Percentiles rank a stretch among this genome's conserved stretches.
phyloP scores from a whole-genome alignment of 2,113 vertebrate genomes.

The Sturnus vulgaris region DNA sequence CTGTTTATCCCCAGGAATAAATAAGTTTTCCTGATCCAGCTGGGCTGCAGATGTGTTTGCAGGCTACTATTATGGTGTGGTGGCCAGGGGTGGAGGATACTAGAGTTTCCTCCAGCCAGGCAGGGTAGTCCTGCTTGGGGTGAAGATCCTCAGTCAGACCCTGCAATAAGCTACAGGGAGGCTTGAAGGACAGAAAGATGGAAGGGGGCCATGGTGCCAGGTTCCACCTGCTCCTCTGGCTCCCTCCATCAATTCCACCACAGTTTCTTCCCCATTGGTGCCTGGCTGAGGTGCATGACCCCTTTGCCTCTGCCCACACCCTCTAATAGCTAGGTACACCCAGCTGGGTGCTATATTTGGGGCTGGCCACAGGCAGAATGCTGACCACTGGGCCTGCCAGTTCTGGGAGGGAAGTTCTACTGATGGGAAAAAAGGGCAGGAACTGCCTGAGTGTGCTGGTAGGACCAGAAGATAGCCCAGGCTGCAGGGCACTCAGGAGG shows the following conservation, averaged over 20 bases:
- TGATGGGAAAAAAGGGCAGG: not conserved
- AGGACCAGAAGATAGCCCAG: not conserved
- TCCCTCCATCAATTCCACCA: not conserved
- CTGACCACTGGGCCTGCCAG: not conserved
- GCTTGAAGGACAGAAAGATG: not conserved
- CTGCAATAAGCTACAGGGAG: accelerated
- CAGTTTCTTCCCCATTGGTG: accelerated
- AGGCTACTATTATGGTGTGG: not conserved
- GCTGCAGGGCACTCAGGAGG: accelerated
- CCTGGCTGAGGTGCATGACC: not conserved
- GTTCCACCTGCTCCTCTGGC: not conserved
- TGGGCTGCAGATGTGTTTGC: conserved; percentile 15
- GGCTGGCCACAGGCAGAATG: accelerated
- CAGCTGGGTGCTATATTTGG: not conserved
- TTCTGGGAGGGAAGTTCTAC: not conserved
- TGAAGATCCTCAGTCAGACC: accelerated
- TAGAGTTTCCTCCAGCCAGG: not conserved
- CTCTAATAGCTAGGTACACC: not conserved
- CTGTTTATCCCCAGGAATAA: not conserved
- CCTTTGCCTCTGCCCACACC: not conserved
- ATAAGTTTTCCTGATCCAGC: not conserved
- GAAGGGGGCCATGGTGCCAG: not conserved
- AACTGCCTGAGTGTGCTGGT: not conserved
- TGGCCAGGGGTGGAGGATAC: not conserved
- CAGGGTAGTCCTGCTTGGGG: not conserved